A percentile compares a stretch with the other conserved stretches of the same genome.
Evolutionary conservation across 2,797 vertebrate genomes (phyloP).

Genomic region (Macropus fuliginosus): DNA sequence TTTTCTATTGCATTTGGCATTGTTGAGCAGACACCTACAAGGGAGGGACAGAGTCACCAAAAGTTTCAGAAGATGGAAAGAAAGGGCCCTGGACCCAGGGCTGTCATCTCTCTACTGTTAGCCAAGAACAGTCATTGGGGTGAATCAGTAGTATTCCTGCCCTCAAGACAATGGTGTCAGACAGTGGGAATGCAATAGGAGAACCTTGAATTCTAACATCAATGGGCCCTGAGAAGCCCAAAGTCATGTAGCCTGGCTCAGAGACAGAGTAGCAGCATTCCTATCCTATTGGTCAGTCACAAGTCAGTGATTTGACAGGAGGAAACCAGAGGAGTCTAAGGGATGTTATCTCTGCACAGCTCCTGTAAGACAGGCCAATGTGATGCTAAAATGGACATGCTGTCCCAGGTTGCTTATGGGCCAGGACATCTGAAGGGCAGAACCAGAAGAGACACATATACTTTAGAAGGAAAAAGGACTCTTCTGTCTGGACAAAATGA

Average conservation of each 20-base stretch:
- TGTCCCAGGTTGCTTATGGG: neutral
- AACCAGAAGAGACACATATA: neutral
- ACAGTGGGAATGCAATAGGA: neutral
- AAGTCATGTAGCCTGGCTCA: neutral
- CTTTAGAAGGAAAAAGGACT: neutral
- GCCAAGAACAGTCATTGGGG: neutral
- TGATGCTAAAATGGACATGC: neutral
- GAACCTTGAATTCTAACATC: neutral
- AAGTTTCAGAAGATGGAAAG: neutral
- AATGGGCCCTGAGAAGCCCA: neutral
- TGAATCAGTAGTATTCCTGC: neutral
- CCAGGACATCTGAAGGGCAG: neutral
- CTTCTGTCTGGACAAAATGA: neutral
- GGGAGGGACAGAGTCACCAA: neutral
- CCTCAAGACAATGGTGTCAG: neutral
- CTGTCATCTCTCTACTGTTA: neutral
- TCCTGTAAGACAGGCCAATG: neutral
- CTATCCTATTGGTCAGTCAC: neutral
- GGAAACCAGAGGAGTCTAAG: neutral
- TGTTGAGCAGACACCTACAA: neutral
- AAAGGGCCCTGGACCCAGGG: neutral
- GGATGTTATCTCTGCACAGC: neutral
- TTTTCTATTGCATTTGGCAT: neutral
- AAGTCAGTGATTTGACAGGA: neutral
- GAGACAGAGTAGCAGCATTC: neutral